Evolutionary conservation across 2,888 invertebrate species (phyloP).

Genomic region (Saturnia japonica): DNA sequence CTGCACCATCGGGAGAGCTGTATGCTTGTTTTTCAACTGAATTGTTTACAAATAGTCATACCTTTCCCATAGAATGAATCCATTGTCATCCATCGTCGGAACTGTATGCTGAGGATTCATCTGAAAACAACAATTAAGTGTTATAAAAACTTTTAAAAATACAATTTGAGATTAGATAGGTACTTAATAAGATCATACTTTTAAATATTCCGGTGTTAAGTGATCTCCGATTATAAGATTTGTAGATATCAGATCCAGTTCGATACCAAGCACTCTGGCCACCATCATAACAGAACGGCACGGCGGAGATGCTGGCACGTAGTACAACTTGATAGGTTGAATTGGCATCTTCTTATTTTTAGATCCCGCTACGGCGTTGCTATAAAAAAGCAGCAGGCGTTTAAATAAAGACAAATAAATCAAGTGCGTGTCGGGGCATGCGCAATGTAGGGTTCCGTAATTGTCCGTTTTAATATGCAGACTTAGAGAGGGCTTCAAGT

Average conservation of each 20-base stretch:
- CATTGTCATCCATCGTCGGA: conserved; percentile 87
- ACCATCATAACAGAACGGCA: conserved; percentile 84
- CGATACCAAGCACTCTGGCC: conserved; percentile 83
- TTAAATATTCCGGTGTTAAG: conserved; percentile 84
- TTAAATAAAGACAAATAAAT: background rate
- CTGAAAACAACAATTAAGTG: conserved; percentile 58
- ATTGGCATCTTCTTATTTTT: conserved; percentile 66
- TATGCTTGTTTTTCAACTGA: too few relatives aligned
- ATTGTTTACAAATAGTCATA: too few relatives aligned
- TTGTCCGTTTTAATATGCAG: too few relatives aligned
- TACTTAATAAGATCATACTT: conserved; percentile 65
- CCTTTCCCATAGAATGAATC: conserved; percentile 87
- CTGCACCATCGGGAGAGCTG: too few relatives aligned
- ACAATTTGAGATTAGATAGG: background rate
- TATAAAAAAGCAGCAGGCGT: conserved; percentile 36
- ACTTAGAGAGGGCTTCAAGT: too few relatives aligned
- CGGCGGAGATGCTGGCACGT: conserved; percentile 83
- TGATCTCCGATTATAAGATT: conserved; percentile 83
- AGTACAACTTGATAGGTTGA: conserved; percentile 83
- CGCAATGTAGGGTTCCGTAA: too few relatives aligned
- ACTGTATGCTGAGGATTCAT: conserved; percentile 87
- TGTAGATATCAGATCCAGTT: conserved; percentile 82
- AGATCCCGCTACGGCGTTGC: conserved; percentile 73
- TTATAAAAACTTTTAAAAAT: background rate
- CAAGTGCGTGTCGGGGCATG: too few relatives aligned